Percentiles rank a stretch among this genome's conserved stretches.
Evolutionary conservation across 2,888 invertebrate genomes (phyloP).

Genomic region (Leptothorax acervorum): DNA sequence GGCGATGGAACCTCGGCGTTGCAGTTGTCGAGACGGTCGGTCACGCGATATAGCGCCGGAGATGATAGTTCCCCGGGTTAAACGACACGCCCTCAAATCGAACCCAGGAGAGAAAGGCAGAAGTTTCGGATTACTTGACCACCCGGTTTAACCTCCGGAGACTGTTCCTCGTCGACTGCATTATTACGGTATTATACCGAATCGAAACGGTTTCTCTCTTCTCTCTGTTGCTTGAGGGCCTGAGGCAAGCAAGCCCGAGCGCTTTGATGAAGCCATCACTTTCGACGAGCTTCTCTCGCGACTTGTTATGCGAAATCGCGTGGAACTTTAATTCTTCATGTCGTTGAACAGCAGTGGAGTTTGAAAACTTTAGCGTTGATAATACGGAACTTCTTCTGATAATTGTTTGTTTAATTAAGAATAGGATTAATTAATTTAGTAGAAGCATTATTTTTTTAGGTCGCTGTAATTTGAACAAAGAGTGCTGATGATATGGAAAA

Average conservation of each 20-base stretch:
- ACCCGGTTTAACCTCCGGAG: not conserved
- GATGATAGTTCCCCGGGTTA: not conserved
- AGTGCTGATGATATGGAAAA: not conserved
- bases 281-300: not conserved
- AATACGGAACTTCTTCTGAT: not conserved
- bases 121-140: slow-evolving; percentile 8
- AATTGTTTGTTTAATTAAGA: not conserved
- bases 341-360: not conserved
- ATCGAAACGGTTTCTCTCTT: not conserved
- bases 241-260: not conserved
- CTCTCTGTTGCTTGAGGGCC: not conserved
- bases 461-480: not conserved
- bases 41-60: slow-evolving; percentile 5
- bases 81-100: slow-evolving; percentile 17
- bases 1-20: not conserved
- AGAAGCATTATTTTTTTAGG: not conserved
- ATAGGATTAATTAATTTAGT: not conserved
- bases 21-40: not conserved
- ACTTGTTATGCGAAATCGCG: not conserved
- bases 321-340: not conserved
- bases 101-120: not conserved
- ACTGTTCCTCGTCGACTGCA: not conserved
- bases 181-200: not conserved
- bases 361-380: not conserved
- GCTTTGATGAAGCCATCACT: slow-evolving; percentile 14